These are phyloP conservation scores for Sarcophilus harrisii DNA, from an alignment of 2,797 vertebrate genomes.

Conservation along the genomic window DNA sequence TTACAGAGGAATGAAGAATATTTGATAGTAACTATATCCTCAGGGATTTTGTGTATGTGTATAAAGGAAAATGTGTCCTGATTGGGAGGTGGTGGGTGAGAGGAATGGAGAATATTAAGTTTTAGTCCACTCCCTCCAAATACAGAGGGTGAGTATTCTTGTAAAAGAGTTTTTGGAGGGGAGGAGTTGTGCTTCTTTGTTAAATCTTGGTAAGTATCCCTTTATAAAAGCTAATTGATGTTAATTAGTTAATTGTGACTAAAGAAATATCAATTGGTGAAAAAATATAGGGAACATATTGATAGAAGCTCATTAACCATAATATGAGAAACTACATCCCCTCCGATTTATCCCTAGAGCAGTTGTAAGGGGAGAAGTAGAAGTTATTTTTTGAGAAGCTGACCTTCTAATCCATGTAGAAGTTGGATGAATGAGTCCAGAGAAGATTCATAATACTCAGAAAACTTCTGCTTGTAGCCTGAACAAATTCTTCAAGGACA, in stretches of 20 bases:
- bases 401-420: neutral
- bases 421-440: neutral
- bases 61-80: neutral
- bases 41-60: neutral
- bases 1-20: neutral
- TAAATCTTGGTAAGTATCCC: neutral
- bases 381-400: neutral
- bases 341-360: neutral
- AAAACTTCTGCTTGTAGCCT: neutral
- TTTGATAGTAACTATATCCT: neutral
- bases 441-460: neutral
- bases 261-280: neutral
- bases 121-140: neutral
- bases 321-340: neutral
- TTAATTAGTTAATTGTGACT: neutral
- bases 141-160: neutral
- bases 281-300: neutral
- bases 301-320: neutral
- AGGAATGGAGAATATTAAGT: neutral
- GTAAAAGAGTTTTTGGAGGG: neutral
- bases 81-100: neutral
- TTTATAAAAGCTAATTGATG: neutral
- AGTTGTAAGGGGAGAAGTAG: neutral
- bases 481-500: neutral
- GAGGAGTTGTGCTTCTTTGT: neutral